Conservation (phyloP, 2,888 invertebrate genomes). For the Psylliodes chrysocephalus region DNA sequence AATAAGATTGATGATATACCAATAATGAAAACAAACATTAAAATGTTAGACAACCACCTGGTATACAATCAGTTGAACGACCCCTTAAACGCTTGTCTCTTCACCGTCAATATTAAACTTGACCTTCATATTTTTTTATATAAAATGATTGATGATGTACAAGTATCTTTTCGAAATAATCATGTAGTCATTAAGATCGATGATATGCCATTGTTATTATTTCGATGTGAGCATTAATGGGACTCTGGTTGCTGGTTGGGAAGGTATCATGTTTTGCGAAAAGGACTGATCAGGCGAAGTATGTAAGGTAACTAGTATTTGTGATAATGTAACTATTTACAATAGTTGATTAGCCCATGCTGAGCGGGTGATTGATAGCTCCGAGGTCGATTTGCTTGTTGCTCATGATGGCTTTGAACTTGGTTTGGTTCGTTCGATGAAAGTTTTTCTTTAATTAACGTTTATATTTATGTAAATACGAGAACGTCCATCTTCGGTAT, state of each 20-base stretch:
- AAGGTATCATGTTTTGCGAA: slow-evolving; percentile 30
- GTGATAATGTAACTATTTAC: slow-evolving; percentile 28
- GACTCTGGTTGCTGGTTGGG: no score
- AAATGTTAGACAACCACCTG: neutral
- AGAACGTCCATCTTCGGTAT: no score
- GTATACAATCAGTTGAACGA: slow-evolving; percentile 39
- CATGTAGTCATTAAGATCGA: slow-evolving; percentile 60
- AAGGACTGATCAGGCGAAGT: neutral
- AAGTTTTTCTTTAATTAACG: neutral
- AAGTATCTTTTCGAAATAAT: slow-evolving; percentile 59
- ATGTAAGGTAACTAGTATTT: slow-evolving; percentile 17
- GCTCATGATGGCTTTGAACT: neutral
- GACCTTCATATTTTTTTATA: slow-evolving; percentile 50
- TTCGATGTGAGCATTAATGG: slow-evolving; percentile 38
- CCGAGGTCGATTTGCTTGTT: neutral
- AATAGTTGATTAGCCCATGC: slow-evolving; percentile 31
- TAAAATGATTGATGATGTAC: slow-evolving; percentile 57
- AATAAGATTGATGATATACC: no score
- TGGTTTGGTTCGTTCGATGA: neutral
- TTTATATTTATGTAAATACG: no score
- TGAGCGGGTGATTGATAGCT: slow-evolving; percentile 21
- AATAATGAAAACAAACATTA: neutral
- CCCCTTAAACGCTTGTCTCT: slow-evolving; percentile 40
- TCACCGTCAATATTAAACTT: slow-evolving; percentile 45
- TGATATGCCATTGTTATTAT: slow-evolving; percentile 57